These are phyloP conservation scores for Aurelia sp. DNA, from an alignment of 30 jellyfish, hydroid and myxozoan genomes.

Conservation along the genomic window DNA sequence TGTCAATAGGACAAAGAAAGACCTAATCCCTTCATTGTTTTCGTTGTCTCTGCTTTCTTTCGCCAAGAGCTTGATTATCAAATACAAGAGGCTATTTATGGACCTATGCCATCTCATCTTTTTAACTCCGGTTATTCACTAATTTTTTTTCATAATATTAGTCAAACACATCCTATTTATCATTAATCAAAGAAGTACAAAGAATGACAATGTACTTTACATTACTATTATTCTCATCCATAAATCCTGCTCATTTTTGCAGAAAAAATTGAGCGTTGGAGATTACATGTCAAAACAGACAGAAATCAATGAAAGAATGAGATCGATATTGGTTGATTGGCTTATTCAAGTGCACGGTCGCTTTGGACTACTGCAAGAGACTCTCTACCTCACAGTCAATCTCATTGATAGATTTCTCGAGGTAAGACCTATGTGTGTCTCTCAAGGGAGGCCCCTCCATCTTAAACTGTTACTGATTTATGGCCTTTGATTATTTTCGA, in stretches of 20 bases:
- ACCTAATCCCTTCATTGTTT: too few relatives aligned
- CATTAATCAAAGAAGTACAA: not conserved
- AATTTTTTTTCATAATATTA: too few relatives aligned
- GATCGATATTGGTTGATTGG: constrained; percentile 97
- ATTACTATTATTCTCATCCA: too few relatives aligned
- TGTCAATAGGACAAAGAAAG: too few relatives aligned
- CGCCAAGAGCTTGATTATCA: too few relatives aligned
- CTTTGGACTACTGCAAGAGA: constrained; percentile 93
- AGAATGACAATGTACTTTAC: not conserved
- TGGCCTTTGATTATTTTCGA: not conserved
- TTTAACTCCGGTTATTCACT: too few relatives aligned
- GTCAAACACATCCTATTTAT: too few relatives aligned
- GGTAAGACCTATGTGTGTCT: constrained; percentile 35
- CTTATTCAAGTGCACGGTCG: constrained; percentile 94
- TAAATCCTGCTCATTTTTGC: not conserved
- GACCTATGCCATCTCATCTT: too few relatives aligned
- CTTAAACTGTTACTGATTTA: not conserved
- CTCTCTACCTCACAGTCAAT: constrained; percentile 85
- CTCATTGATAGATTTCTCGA: constrained; percentile 83
- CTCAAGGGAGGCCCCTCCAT: not conserved
- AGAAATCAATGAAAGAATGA: constrained; percentile 91
- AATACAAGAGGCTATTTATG: too few relatives aligned
- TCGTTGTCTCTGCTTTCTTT: too few relatives aligned
- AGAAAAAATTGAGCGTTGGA: constrained; percentile 70
- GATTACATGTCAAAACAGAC: constrained; percentile 89